These are phyloP conservation scores for Leucopsar rothschildi DNA, from an alignment of 2,113 vertebrate species.

Conservation along the genomic window DNA sequence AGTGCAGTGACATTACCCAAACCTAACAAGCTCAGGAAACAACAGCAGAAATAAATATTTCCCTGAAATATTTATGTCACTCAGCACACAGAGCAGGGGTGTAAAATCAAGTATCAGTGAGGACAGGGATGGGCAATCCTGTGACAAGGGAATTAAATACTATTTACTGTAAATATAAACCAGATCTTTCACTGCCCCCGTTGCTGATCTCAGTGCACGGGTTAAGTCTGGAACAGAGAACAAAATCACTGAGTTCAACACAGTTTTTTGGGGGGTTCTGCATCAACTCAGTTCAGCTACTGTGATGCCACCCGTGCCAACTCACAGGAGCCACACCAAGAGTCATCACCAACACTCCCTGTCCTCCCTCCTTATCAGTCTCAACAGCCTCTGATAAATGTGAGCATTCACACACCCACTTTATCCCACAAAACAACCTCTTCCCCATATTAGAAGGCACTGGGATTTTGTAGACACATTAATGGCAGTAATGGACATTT, in stretches of 20 bases:
- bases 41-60: neutral
- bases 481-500: neutral
- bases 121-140: neutral
- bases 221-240: neutral
- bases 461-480: neutral
- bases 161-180: neutral
- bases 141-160: neutral
- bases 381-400: neutral
- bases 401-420: neutral
- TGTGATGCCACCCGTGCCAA: rapidly evolving
- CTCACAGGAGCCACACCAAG: neutral
- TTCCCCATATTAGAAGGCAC: neutral
- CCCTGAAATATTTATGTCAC: neutral
- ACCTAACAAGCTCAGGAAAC: neutral
- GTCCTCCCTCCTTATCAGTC: neutral
- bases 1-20: rapidly evolving
- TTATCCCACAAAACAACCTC: neutral
- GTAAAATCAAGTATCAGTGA: neutral
- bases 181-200: neutral
- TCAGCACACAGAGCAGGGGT: neutral
- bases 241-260: neutral
- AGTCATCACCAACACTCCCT: neutral
- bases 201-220: neutral
- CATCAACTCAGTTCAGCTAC: neutral
- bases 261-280: neutral